Evolutionary conservation across 1,140 invertebrate species (phyloP).

Genomic region (Vollenhovia emeryi): DNA sequence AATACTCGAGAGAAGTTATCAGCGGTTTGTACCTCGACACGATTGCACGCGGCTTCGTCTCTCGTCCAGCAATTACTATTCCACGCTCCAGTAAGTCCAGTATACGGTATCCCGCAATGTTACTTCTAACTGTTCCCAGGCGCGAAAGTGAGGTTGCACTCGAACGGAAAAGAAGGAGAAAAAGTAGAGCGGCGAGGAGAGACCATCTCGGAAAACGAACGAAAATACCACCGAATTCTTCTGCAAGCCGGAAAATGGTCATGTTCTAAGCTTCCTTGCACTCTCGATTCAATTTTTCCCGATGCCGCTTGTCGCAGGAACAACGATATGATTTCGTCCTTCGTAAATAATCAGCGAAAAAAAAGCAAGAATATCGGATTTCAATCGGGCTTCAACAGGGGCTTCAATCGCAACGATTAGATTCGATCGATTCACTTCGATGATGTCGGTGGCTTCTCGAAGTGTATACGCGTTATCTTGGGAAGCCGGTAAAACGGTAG

Average conservation of each 20-base stretch:
- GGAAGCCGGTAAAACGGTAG: conserved; percentile 24
- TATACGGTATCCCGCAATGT: conserved; percentile 38
- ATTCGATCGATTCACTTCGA: conserved; percentile 24
- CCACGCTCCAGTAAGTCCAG: conserved; percentile 35
- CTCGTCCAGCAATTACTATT: conserved; percentile 54
- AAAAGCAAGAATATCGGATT: conserved; percentile 62
- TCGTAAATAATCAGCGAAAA: conserved; percentile 55
- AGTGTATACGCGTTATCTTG: conserved; percentile 14
- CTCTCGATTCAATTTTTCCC: neutral
- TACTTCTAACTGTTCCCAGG: conserved; percentile 48
- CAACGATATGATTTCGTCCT: conserved; percentile 18
- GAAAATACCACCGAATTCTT: neutral
- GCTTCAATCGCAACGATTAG: conserved; percentile 43
- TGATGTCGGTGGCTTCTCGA: conserved; percentile 35
- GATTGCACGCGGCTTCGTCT: conserved; percentile 24
- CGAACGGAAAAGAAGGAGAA: neutral
- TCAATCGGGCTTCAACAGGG: conserved; percentile 58
- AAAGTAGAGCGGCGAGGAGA: neutral
- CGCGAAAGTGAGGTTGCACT: conserved; percentile 26
- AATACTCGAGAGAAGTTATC: neutral
- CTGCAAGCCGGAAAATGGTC: conserved; percentile 22
- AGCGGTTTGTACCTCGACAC: neutral
- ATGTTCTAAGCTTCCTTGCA: neutral
- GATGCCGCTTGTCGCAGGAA: neutral
- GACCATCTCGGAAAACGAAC: neutral